Conservation (phyloP, 1,140 invertebrate species). For the Sogatella furcifera region DNA sequence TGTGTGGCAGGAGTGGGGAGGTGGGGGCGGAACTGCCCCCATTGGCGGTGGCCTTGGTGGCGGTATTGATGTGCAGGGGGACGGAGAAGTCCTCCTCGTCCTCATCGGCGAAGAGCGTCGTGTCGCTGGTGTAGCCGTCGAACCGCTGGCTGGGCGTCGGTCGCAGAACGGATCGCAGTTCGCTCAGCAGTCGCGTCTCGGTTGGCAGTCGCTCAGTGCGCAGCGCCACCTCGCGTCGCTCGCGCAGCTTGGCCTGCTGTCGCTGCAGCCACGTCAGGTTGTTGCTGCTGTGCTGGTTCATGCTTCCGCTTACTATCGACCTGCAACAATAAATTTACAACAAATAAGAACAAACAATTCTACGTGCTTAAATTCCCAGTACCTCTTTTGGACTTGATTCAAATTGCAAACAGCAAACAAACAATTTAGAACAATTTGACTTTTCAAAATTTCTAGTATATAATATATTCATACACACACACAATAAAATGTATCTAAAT, state of each 20-base stretch:
- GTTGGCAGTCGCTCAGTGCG: slow-evolving; percentile 56
- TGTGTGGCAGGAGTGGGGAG: slow-evolving; percentile 44
- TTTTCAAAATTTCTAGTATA: too few species aligned
- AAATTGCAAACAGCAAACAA: too few species aligned
- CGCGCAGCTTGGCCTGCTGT: slow-evolving; percentile 63
- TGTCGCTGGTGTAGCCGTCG: slow-evolving; percentile 60
- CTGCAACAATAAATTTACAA: slow-evolving; percentile 13
- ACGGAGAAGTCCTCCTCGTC: slow-evolving; percentile 49
- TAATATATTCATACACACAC: too few species aligned
- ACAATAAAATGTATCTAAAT: too few species aligned
- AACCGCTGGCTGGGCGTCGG: slow-evolving; percentile 35
- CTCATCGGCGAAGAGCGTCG: slow-evolving; percentile 61
- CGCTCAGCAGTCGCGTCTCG: slow-evolving; percentile 48
- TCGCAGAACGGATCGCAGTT: slow-evolving; percentile 43
- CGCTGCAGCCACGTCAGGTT: slow-evolving; percentile 62
- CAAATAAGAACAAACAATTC: too few species aligned
- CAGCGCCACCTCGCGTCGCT: slow-evolving; percentile 50
- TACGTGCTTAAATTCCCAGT: too few species aligned
- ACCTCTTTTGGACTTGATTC: too few species aligned
- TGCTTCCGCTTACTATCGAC: slow-evolving; percentile 20
- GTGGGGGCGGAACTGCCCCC: slow-evolving; percentile 40
- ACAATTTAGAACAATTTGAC: too few species aligned
- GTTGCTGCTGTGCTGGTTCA: slow-evolving; percentile 27
- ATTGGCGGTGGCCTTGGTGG: slow-evolving; percentile 26
- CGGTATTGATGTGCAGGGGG: slow-evolving; percentile 49